Base-by-base conservation (phyloP, 2,888 invertebrate genomes). In the Dysmachus trigonus region DNA sequence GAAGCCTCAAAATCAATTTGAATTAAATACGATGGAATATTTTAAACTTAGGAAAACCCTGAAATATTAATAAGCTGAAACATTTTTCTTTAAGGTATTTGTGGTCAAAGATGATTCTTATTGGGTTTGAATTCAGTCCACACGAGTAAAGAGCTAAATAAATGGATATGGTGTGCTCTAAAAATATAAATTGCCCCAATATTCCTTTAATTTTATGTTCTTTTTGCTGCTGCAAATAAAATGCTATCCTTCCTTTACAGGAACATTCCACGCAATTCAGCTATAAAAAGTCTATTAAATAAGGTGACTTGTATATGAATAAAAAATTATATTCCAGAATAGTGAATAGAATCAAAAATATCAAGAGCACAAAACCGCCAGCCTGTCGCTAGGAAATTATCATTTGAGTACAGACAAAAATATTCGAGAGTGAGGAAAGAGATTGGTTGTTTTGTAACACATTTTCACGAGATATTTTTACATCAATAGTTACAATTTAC, bases 381-480 rank as follows among this genome's bases (percentile, higher is more conserved):
- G 7, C 15, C 4, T 47, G 47, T 47, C 27, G 62, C 27, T 62
- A 62, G 62, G 62, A 62, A 62, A 7, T 62, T 62, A 62, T 10
- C 27, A 22, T 22, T 62, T 62, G 62, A 62, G 18, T 62, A 62
- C 62, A 62, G 62, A 62, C 62, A 62, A 22, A 18, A 22, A 18
- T 62, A 10, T 47, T 47, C 18, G 1, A 47, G 62, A 62, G 22
- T 22, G 8, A 62, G 62, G 62, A 62, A 22, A 62, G 10, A 27
- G 27, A 22, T 62, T 62, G 62, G 62, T 62, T 62, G 62, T 22
- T 73, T 33, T 73, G 33, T 31, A 73, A 73, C 22, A 76, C 62
- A 38, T 62, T 76, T 18, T 35, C 38, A 41, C 27, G 47, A 47
- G 77, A 77, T 77, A 47, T 77, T 47, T 77, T 77, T 77, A 77